These are phyloP conservation scores for Bothrops jararaca DNA, from an alignment of 2,113 vertebrate species.

Conservation along the genomic window DNA sequence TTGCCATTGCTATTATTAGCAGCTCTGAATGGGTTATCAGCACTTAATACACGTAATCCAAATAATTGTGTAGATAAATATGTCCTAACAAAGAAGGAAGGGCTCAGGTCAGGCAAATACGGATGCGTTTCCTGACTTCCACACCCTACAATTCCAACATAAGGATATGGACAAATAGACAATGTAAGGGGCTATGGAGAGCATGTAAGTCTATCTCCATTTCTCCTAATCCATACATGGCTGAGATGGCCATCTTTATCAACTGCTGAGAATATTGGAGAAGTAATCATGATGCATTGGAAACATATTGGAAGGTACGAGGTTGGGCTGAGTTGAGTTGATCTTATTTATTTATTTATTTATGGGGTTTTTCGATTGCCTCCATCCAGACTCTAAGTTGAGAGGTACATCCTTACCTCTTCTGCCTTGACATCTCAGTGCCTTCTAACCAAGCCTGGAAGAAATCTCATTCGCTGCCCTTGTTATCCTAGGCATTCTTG, in stretches of 20 bases:
- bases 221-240: background rate
- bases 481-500: slow-evolving; percentile 9
- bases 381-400: background rate
- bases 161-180: background rate
- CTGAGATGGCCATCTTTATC: background rate
- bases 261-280: background rate
- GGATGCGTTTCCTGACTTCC: background rate
- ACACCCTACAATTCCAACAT: too few species aligned
- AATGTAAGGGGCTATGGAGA: background rate
- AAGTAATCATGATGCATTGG: background rate
- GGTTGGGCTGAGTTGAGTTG: background rate
- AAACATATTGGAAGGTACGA: background rate
- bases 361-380: background rate
- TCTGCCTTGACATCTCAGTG: background rate
- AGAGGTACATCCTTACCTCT: background rate
- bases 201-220: background rate
- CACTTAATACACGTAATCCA: background rate
- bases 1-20: background rate
- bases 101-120: background rate
- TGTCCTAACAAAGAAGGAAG: background rate
- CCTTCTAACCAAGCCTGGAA: background rate
- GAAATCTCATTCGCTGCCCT: background rate
- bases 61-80: background rate
- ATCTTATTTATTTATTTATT: background rate
- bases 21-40: background rate